Evolutionary conservation across 2,113 vertebrate genomes (phyloP).

Genomic region (Phainopepla nitens): DNA sequence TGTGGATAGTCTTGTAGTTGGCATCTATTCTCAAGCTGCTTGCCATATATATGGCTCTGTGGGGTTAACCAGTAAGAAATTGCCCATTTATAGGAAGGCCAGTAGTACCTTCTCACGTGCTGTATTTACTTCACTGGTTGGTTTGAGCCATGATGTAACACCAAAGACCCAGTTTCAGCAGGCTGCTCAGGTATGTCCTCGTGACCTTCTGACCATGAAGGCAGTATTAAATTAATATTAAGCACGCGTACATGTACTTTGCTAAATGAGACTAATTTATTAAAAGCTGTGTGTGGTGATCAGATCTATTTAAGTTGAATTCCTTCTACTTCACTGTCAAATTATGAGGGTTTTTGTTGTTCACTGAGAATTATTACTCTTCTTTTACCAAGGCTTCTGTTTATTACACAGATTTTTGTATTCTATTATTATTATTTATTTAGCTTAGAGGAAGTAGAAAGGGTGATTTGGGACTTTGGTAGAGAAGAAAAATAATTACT

Average conservation of each 20-base stretch:
- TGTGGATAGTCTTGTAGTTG: accelerated
- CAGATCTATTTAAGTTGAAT: background rate
- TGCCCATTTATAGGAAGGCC: background rate
- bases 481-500: background rate
- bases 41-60: background rate
- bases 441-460: background rate
- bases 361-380: background rate
- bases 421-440: background rate
- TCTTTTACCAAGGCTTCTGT: background rate
- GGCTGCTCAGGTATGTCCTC: background rate
- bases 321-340: background rate
- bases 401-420: background rate
- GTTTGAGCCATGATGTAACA: background rate
- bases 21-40: background rate
- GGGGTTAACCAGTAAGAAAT: background rate
- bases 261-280: background rate
- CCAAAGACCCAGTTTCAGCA: background rate
- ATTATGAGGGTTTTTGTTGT: background rate
- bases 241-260: background rate
- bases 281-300: background rate
- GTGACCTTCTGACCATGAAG: background rate
- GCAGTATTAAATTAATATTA: background rate
- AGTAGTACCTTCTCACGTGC: background rate
- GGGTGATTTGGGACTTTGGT: background rate
- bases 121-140: background rate